Evolutionary conservation across 1,140 invertebrate genomes (phyloP).

Genomic region (Lepidurus apus): DNA sequence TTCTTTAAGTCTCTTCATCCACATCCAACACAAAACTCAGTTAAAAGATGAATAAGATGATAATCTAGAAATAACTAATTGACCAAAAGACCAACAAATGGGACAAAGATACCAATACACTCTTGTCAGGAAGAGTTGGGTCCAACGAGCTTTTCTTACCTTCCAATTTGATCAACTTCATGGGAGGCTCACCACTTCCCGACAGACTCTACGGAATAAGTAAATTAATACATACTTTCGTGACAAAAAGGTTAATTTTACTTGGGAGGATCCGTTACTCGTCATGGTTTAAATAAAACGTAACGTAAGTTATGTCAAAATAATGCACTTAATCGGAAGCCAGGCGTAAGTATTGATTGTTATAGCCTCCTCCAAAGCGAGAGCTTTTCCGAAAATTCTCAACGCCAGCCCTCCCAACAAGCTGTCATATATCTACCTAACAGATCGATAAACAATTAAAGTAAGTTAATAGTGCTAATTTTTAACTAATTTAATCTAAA

Average conservation of each 20-base stretch:
- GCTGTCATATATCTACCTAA: not conserved
- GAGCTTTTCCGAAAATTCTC: not conserved
- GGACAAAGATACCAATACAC: not conserved
- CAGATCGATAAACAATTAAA: not conserved
- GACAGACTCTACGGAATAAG: not conserved
- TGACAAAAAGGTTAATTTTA: not conserved
- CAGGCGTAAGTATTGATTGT: not conserved
- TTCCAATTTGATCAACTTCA: slow-evolving; percentile 2
- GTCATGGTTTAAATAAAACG: not conserved
- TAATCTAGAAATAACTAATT: not conserved
- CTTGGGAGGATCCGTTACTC: not conserved
- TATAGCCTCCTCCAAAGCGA: not conserved
- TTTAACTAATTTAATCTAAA: not conserved
- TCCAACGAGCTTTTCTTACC: not conserved
- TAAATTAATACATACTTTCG: not conserved
- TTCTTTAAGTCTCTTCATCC: slow-evolving; percentile 4
- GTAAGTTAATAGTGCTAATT: not conserved
- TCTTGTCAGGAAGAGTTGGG: not conserved
- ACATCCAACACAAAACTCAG: not conserved
- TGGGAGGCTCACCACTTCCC: not conserved
- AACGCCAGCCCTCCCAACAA: not conserved
- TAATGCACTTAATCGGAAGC: not conserved
- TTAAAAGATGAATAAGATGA: not conserved
- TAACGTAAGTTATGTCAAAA: not conserved
- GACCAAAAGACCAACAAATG: not conserved